Conservation (phyloP, 1,140 invertebrate species). For the Pseudoatta argentina region DNA sequence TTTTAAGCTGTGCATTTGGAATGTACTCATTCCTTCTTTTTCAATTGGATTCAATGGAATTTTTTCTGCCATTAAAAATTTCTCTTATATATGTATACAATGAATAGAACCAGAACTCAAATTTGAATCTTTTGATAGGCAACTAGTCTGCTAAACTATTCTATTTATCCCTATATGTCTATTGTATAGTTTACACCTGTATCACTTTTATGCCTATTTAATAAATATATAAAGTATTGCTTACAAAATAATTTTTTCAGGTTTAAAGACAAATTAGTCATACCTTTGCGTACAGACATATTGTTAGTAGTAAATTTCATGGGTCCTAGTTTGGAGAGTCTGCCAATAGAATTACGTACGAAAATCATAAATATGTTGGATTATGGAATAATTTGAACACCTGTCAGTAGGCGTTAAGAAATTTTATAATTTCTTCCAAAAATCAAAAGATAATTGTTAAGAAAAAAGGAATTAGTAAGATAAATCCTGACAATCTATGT, state of each 20-base stretch:
- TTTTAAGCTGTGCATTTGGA: too few species aligned
- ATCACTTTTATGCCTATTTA: neutral
- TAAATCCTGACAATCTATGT: too few species aligned
- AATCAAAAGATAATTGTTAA: neutral
- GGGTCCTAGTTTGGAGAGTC: slow-evolving; percentile 74
- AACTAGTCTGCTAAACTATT: too few species aligned
- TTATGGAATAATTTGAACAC: neutral
- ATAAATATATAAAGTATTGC: neutral
- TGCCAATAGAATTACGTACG: slow-evolving; percentile 74
- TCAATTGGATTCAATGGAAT: too few species aligned
- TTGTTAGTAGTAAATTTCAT: slow-evolving; percentile 68
- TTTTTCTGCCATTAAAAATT: too few species aligned
- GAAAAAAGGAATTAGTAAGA: neutral
- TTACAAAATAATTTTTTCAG: slow-evolving; percentile 62
- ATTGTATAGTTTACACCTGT: neutral
- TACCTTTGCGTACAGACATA: slow-evolving; percentile 74
- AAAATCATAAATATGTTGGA: slow-evolving; percentile 69
- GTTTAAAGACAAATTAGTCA: slow-evolving; percentile 77
- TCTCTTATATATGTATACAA: too few species aligned
- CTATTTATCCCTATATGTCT: neutral
- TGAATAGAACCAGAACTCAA: too few species aligned
- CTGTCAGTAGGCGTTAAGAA: neutral
- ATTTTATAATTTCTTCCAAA: neutral
- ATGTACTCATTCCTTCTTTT: too few species aligned
- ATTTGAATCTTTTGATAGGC: too few species aligned